Conservation (phyloP, 2,113 vertebrate genomes). For the Pteropus alecto region DNA sequence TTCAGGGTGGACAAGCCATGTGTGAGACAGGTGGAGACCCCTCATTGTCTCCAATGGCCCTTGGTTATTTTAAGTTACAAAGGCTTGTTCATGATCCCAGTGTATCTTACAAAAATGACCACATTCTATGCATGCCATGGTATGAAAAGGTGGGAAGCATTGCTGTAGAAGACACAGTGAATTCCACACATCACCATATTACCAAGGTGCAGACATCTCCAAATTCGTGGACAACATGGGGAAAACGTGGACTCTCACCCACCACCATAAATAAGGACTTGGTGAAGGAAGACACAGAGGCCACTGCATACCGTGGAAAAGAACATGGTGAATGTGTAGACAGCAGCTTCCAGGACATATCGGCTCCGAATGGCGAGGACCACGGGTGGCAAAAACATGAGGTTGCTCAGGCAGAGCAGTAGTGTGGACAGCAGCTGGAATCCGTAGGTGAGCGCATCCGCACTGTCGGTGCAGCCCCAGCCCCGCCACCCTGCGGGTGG, state of each 20-base stretch:
- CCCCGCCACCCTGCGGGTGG: constrained; percentile 92
- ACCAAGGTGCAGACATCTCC: not conserved
- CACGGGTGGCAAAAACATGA: constrained; percentile 98
- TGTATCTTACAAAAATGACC: not conserved
- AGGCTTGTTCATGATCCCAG: not conserved
- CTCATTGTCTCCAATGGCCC: not conserved
- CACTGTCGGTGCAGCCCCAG: constrained; percentile 97
- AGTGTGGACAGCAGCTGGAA: constrained; percentile 97
- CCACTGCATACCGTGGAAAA: constrained; percentile 93
- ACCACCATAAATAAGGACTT: not conserved
- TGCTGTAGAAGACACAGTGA: not conserved
- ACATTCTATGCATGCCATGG: not conserved
- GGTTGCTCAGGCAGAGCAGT: constrained; percentile 97
- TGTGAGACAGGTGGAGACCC: not conserved
- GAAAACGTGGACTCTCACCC: not conserved
- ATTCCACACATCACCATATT: not conserved
- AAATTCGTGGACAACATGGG: not conserved
- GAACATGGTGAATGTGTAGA: constrained; percentile 99
- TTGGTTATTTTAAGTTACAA: not conserved
- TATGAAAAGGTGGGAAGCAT: not conserved
- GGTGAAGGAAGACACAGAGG: not conserved
- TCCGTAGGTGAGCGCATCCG: constrained; percentile 94
- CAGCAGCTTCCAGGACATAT: constrained; percentile 94
- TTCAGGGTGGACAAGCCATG: not conserved
- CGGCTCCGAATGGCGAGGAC: constrained; percentile 94